These are phyloP conservation scores for Philopedon plagiatum DNA, from an alignment of 2,888 invertebrate species.

Conservation along the genomic window DNA sequence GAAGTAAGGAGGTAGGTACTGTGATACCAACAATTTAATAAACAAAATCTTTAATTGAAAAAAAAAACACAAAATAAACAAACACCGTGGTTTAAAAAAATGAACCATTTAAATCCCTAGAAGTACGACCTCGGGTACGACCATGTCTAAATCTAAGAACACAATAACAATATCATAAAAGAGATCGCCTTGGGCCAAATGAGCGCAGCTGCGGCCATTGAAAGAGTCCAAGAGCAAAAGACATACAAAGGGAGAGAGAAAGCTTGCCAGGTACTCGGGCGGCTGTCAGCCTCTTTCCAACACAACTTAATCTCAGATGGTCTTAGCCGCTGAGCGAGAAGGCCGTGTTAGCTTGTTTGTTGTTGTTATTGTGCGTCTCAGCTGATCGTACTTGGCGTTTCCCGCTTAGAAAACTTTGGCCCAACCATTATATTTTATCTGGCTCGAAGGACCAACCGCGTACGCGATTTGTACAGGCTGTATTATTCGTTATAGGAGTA, in stretches of 20 bases:
- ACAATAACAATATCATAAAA: conserved; percentile 49
- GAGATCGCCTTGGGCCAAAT: conserved; percentile 37
- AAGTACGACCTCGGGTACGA: conserved; percentile 28
- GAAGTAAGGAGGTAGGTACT: no score
- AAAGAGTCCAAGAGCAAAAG: conserved; percentile 38
- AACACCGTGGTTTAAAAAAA: no score
- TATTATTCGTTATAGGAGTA: neutral
- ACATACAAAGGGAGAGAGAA: conserved; percentile 43
- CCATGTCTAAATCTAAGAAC: conserved; percentile 40
- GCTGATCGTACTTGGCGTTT: conserved; percentile 37
- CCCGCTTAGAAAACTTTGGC: conserved; percentile 15
- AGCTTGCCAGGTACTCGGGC: conserved; percentile 48
- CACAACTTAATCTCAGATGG: conserved; percentile 52
- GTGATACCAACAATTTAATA: no score
- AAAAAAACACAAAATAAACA: no score
- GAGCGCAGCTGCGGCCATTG: conserved; percentile 50
- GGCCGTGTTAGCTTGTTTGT: conserved; percentile 40
- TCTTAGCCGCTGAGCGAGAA: conserved; percentile 48
- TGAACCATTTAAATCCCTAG: neutral
- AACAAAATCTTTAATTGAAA: no score
- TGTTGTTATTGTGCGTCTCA: conserved; percentile 27
- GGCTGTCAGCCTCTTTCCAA: conserved; percentile 52
- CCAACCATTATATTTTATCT: neutral
- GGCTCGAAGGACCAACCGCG: conserved; percentile 21
- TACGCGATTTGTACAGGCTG: conserved; percentile 12